phyloP scores from a whole-genome alignment of 2,888 invertebrate genomes.

The Chironomus tentans region DNA sequence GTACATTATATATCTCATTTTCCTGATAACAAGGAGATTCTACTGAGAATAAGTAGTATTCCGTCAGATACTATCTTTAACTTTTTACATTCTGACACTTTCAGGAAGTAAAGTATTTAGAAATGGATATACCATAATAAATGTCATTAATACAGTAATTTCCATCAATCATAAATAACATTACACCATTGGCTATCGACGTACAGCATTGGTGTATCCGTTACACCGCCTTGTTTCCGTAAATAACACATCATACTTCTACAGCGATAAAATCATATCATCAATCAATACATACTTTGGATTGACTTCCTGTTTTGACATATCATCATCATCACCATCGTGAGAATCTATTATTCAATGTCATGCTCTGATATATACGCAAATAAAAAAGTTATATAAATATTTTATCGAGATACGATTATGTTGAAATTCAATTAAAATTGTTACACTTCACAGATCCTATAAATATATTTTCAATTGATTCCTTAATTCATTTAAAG shows the following conservation, averaged over 20 bases:
- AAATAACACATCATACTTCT: conserved; percentile 3
- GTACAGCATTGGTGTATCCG: background rate
- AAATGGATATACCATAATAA: background rate
- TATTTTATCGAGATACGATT: no score
- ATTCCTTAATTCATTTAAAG: no score
- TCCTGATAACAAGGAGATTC: no score
- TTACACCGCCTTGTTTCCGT: background rate
- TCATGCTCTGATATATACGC: background rate
- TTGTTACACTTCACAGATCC: no score
- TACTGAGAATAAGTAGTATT: no score
- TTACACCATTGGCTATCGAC: background rate
- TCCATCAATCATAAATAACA: conserved; percentile 6
- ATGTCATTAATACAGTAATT: conserved; percentile 3
- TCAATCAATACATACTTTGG: conserved; percentile 17
- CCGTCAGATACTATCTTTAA: no score
- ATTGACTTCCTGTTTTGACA: background rate
- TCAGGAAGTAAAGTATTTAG: no score
- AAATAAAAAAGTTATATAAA: background rate
- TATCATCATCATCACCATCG: background rate
- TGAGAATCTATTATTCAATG: background rate
- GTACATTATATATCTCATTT: no score
- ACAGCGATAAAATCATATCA: conserved; percentile 1
- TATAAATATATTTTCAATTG: no score
- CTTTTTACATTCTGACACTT: no score
- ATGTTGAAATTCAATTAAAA: no score